Evolutionary conservation across 30 jellyfish, hydroid and myxozoan species (phyloP).

Genomic region (Cassiopea andromeda): DNA sequence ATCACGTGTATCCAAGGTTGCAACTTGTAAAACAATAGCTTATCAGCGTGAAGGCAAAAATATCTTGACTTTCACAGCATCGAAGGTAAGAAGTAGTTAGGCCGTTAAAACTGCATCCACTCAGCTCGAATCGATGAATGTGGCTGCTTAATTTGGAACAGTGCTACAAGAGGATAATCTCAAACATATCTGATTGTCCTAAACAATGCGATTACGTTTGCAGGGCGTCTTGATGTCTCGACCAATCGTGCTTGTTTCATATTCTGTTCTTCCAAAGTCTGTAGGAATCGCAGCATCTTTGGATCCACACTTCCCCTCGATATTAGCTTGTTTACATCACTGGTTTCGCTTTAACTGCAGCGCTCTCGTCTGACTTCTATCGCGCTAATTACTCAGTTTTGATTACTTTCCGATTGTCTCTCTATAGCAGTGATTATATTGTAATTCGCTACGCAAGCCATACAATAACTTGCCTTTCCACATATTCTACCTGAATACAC

Average conservation of each 20-base stretch:
- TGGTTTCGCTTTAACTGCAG: not conserved
- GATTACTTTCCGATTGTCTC: conserved; percentile 19
- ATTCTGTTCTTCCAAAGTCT: conserved; percentile 26
- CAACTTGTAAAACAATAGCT: not conserved
- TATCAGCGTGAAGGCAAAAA: not conserved
- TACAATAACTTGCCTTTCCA: not conserved
- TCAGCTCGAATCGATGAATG: not conserved
- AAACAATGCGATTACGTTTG: conserved; percentile 23
- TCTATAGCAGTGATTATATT: not conserved
- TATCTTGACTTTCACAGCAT: not conserved
- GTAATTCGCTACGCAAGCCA: not conserved
- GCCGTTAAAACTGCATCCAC: not conserved
- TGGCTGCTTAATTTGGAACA: conserved; percentile 48
- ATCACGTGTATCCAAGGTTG: conserved; percentile 29
- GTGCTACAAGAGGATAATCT: conserved; percentile 44
- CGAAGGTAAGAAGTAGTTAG: not conserved
- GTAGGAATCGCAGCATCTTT: conserved; percentile 34
- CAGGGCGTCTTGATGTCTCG: conserved; percentile 55
- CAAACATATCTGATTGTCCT: conserved; percentile 36
- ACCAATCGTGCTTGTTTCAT: conserved; percentile 32
- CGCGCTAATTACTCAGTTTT: conserved; percentile 17
- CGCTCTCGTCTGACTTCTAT: not conserved
- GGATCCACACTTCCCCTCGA: conserved; percentile 21
- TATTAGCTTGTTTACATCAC: conserved; percentile 22
- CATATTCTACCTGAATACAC: not conserved